Base-by-base conservation (phyloP, 1,140 invertebrate species). In the Lepeophtheirus salmonis region DNA sequence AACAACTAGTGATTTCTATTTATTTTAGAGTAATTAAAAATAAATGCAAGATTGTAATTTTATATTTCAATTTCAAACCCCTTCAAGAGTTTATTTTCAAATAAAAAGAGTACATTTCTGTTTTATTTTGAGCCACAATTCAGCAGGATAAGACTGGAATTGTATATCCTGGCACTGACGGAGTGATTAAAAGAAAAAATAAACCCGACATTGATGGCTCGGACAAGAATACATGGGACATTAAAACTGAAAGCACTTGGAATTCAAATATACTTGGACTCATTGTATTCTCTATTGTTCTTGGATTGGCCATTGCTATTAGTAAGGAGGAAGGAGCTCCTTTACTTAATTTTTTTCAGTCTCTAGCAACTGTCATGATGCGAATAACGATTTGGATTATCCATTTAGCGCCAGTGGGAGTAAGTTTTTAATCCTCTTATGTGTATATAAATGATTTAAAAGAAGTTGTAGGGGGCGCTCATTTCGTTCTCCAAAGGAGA, bases 211-310 rank as follows among this genome's bases (percentile, higher is more conserved):
- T 41, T 10, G n/a, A 41, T 41, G 30, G 30, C 6, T 10, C 30
- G 30, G 30, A 6, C 26, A 17, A 53, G n/a, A n/a, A 41, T 25
- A 50, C 57, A 2, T 84, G 80, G 75, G 72, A 79, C 26, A 82
- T 85, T 61, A 73, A 72, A 16, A 70, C 74, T 1, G 70, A 75
- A 2, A 81, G 80, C 65, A 75, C 75, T 20, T 75, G 77, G 56
- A 80, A 80, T 49, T 84, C 80, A 20, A 89, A 89, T 67, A 85
- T 87, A 24, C 68, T 88, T 62, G 85, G 84, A 3, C 69, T 88
- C 55, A 84, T 88, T 1, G 79, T 80, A 62, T 88, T 87, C 68
- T 80, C 81, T 57, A 78, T 86, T 2, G 77, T 84, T 2, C 71
- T 87, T 17, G 85, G 85, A 13, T 80, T 86, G 53, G 82, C 83